These are phyloP conservation scores for Diogma glabrata DNA, from an alignment of 2,888 invertebrate genomes.

Conservation along the genomic window DNA sequence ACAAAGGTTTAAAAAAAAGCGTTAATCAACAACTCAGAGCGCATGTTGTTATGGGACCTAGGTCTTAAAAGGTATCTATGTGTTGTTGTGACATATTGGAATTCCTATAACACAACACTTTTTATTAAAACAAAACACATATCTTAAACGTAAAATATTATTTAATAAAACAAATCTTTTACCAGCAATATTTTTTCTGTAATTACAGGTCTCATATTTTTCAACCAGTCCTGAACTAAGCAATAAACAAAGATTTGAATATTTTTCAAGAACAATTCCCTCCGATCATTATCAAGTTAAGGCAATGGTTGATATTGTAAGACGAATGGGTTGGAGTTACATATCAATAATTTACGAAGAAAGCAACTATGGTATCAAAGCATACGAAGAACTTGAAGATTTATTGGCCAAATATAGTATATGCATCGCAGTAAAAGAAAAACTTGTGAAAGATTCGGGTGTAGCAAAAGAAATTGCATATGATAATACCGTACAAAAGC, in stretches of 20 bases:
- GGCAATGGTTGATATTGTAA: constrained; percentile 90
- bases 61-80: too few relatives aligned
- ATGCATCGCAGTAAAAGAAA: constrained; percentile 91
- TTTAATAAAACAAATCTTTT: too few relatives aligned
- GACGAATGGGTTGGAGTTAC: constrained; percentile 80
- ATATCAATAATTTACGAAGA: constrained; percentile 93
- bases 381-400: constrained; percentile 86
- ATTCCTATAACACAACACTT: too few relatives aligned
- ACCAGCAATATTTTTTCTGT: constrained; percentile 17
- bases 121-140: too few relatives aligned
- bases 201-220: constrained; percentile 81
- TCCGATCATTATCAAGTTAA: constrained; percentile 90
- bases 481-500: constrained; percentile 74
- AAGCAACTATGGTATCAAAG: constrained; percentile 94
- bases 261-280: constrained; percentile 87
- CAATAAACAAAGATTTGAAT: constrained; percentile 89
- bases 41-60: too few relatives aligned
- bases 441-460: constrained; percentile 89
- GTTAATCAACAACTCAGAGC: too few relatives aligned
- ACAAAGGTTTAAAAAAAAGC: too few relatives aligned
- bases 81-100: too few relatives aligned
- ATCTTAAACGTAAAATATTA: too few relatives aligned
- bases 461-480: constrained; percentile 81
- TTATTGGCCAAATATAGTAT: constrained; percentile 70
- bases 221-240: constrained; percentile 90